Percentiles rank a stretch among this genome's conserved stretches.
Evolutionary conservation across 2,797 vertebrate genomes (phyloP).

Genomic region (Sarcoramphus papa): DNA sequence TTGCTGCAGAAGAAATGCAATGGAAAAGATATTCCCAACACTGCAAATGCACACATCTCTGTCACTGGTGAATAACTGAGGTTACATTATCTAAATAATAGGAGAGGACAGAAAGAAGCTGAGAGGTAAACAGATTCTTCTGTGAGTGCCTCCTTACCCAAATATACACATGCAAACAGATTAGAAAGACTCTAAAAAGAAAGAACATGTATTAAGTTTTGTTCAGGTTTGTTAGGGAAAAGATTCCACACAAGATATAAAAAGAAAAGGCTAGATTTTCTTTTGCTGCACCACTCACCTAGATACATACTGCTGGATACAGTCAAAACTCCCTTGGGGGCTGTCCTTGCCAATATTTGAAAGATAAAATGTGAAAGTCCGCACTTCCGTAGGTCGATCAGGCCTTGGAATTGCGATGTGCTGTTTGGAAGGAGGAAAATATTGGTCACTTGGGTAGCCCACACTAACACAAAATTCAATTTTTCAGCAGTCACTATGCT

Average conservation of each 20-base stretch:
- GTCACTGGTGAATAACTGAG: background rate
- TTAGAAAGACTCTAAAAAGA: background rate
- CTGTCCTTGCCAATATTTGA: slow-evolving; percentile 94
- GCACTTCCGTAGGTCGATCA: slow-evolving; percentile 79
- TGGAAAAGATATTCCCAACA: background rate
- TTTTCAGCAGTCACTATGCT: background rate
- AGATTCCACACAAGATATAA: background rate
- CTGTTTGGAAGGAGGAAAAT: slow-evolving; percentile 61
- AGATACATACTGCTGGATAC: slow-evolving; percentile 94
- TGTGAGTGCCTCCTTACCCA: background rate
- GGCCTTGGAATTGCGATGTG: slow-evolving; percentile 92
- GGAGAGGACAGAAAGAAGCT: background rate
- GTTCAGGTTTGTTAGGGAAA: background rate
- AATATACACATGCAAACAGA: background rate
- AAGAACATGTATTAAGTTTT: background rate
- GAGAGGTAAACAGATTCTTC: background rate
- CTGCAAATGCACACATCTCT: background rate
- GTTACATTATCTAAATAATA: accelerated
- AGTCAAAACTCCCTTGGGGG: slow-evolving; percentile 97
- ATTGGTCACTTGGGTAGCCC: background rate
- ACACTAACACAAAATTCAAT: accelerated
- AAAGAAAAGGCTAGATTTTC: accelerated
- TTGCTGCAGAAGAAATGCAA: slow-evolving; percentile 72
- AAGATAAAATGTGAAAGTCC: slow-evolving; percentile 92
- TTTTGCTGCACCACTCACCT: slow-evolving; percentile 77